Evolutionary conservation across 2,113 vertebrate species (phyloP).

Genomic region (Callopanchax toddi): DNA sequence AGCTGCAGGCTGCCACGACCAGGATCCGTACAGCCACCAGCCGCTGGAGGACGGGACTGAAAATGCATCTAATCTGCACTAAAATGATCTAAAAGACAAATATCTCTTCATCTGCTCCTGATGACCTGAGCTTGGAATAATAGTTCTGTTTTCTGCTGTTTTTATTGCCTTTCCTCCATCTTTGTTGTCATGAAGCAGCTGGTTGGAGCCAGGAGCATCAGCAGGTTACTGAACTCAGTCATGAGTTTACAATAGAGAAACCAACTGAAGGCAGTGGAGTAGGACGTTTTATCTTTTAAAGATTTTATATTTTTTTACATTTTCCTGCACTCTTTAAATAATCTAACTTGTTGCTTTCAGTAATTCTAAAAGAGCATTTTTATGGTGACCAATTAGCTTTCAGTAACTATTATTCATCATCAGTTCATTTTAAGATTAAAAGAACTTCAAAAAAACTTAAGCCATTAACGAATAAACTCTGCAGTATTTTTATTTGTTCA

Average conservation of each 20-base stretch:
- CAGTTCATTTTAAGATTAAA: too few relatives aligned
- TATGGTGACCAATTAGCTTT: too few relatives aligned
- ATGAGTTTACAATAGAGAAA: neutral
- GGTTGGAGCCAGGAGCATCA: neutral
- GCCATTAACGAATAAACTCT: too few relatives aligned
- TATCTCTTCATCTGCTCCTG: neutral
- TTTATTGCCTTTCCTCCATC: neutral
- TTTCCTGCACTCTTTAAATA: too few relatives aligned
- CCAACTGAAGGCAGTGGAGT: neutral
- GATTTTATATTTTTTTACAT: too few relatives aligned
- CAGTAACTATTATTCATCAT: too few relatives aligned
- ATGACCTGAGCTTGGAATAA: constrained; percentile 1
- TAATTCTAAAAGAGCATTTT: too few relatives aligned
- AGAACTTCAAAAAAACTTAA: too few relatives aligned
- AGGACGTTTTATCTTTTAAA: too few relatives aligned
- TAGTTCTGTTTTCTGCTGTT: neutral
- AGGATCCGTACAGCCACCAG: constrained; percentile 16
- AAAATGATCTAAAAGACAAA: constrained; percentile 14
- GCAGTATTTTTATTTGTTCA: too few relatives aligned
- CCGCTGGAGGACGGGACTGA: neutral
- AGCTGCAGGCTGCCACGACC: constrained; percentile 25
- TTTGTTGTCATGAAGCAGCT: neutral
- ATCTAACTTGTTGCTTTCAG: too few relatives aligned
- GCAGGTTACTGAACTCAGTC: neutral
- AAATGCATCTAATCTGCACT: constrained; percentile 17